A percentile compares a stretch with the other conserved stretches of the same genome.
These are phyloP conservation scores for Ctenosaura bakeri DNA, from an alignment of 2,797 vertebrate species.

Conservation along the genomic window DNA sequence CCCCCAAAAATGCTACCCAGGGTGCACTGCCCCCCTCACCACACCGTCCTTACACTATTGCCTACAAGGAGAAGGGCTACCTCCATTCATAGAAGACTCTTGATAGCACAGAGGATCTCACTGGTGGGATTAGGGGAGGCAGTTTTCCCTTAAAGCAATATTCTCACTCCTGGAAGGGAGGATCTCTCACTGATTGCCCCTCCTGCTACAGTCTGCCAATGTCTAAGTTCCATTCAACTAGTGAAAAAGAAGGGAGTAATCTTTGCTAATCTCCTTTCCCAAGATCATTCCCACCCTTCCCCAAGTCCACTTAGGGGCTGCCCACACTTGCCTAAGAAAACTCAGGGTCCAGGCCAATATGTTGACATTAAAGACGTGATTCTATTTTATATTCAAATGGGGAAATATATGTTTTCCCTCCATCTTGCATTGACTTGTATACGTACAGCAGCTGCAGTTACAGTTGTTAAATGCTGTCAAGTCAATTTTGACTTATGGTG, in stretches of 20 bases:
- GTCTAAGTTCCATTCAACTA: too few relatives aligned
- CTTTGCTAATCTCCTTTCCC: too few relatives aligned
- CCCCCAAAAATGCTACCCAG: too few relatives aligned
- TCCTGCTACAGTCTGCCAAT: background rate
- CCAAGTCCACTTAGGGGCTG: background rate
- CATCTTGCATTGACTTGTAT: conserved; percentile 6
- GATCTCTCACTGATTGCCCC: background rate
- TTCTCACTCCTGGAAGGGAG: background rate
- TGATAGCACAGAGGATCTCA: background rate
- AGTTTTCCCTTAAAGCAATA: background rate
- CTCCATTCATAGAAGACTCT: background rate
- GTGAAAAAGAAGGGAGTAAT: too few relatives aligned
- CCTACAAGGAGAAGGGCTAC: background rate
- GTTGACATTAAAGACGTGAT: background rate
- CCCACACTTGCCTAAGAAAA: background rate
- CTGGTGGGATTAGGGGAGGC: background rate
- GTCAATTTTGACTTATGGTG: too few relatives aligned
- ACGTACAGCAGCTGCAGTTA: background rate
- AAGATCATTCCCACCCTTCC: background rate
- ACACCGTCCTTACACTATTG: too few relatives aligned
- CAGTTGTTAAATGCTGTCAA: too few relatives aligned
- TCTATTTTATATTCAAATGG: background rate
- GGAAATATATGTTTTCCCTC: conserved; percentile 50
- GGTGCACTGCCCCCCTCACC: too few relatives aligned
- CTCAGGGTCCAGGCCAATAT: background rate